phyloP scores from a whole-genome alignment of 2,797 vertebrate genomes.

The Trachurus trachurus region DNA sequence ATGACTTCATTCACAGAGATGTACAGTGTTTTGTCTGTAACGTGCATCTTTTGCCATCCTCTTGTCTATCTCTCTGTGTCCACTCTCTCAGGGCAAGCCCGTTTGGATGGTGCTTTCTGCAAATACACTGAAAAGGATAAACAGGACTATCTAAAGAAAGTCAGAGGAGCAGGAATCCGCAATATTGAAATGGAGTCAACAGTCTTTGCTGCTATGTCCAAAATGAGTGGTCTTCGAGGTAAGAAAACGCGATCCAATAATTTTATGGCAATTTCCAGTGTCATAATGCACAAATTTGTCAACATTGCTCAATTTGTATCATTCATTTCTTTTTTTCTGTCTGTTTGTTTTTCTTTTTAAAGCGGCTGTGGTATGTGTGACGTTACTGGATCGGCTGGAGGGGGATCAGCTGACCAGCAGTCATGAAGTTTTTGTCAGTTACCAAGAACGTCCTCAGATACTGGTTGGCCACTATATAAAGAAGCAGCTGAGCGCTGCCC shows the following conservation, averaged over 20 bases:
- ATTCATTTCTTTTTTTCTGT: background rate
- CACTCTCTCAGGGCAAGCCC: conserved; percentile 90
- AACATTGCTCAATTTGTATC: background rate
- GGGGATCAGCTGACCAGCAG: conserved; percentile 92
- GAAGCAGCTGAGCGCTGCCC: conserved; percentile 81
- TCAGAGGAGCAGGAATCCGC: conserved; percentile 88
- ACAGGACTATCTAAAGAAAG: conserved; percentile 88
- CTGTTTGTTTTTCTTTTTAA: background rate
- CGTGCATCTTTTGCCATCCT: background rate
- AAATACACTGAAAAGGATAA: conserved; percentile 93
- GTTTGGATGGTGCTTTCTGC: conserved; percentile 96
- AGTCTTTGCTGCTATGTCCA: conserved; percentile 94
- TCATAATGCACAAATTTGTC: background rate
- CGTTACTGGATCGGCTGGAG: conserved; percentile 91
- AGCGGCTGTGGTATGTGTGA: conserved; percentile 97
- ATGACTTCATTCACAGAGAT: background rate
- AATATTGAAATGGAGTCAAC: conserved; percentile 99
- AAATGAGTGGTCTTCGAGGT: conserved; percentile 91
- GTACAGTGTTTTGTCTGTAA: background rate
- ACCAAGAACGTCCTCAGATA: conserved; percentile 90
- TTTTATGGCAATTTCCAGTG: background rate
- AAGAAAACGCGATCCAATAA: conserved; percentile 21
- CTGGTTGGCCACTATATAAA: conserved; percentile 93
- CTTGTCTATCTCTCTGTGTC: conserved; percentile 11
- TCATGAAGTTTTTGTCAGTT: conserved; percentile 88